Base-by-base conservation (phyloP, 2,113 vertebrate genomes). In the Pelvicachromis taeniatus region DNA sequence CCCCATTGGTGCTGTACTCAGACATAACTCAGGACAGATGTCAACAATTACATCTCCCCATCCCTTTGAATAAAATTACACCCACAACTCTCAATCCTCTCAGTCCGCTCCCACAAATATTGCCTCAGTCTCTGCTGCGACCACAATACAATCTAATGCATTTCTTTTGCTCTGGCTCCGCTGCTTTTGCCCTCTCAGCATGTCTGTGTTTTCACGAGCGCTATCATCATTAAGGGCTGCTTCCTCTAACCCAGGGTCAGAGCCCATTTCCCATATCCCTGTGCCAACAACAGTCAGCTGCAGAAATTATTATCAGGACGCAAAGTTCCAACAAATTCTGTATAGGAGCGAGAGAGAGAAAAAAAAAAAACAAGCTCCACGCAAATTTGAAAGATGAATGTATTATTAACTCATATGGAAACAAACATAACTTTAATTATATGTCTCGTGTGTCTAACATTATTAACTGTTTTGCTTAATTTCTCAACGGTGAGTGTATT, bases 131-230 rank as follows among this genome's bases (percentile, higher is more conserved):
- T 91, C 91, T 91, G 77, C 42, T 82, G 85, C 21, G 42, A 94
- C 93, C 95, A 94, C 94, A 95, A 88, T 84, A 94, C 92, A 92
- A 89, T 81, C 81, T 83, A 78, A 68, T 87, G 85, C 84, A 87
- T 93, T 94, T 92, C 92, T 91, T 80, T 40, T 82, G 38, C 81
- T 79, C 31, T 84, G 7, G 77, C 85, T 82, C 61, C 58, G 3
- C 65, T 77, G 31, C 77, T 93, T 94, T 85, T 94, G 94, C 93
- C 75, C 48, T 50, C 92, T 96, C 95, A 96, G 95, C 96, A 91
- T 88, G 93, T 93, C 80, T 65, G 61, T 81, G 81, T 92, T 94
- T 90, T 93, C 85, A 89, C 17, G 75, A 88, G 89, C 45, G 17
- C 78, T 81, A 87, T 93, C 86, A 85, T 91, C 92, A 89, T 93